Conservation (phyloP, 2,113 vertebrate genomes). For the Zosterops lateralis region DNA sequence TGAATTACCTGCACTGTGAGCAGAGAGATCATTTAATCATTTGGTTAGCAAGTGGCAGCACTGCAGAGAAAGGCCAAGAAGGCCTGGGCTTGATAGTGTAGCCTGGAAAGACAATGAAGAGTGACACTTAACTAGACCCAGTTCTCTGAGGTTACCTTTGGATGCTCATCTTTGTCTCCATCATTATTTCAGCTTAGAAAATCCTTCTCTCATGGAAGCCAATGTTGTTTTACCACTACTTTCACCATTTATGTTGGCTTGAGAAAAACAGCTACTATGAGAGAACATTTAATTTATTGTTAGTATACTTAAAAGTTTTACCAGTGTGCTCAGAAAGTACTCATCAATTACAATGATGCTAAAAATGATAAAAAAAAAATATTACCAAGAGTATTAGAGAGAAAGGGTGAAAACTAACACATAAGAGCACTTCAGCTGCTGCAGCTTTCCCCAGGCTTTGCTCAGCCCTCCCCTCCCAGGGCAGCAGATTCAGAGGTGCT, state of each 20-base stretch:
- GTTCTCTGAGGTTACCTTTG: neutral
- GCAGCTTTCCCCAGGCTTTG: neutral
- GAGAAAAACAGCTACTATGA: neutral
- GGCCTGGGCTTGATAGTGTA: neutral
- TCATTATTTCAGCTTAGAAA: neutral
- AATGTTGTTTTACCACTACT: neutral
- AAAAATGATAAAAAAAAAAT: neutral
- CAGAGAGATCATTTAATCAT: neutral
- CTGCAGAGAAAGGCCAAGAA: neutral
- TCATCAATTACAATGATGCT: neutral
- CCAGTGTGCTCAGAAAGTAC: neutral
- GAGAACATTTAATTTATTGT: conserved; percentile 11
- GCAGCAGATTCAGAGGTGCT: neutral
- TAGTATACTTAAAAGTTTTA: neutral
- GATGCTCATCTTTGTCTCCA: neutral
- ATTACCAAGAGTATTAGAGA: neutral
- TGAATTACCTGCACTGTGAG: neutral
- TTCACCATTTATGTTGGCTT: neutral
- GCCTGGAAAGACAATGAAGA: neutral
- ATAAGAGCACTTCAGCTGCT: neutral
- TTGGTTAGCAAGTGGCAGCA: neutral
- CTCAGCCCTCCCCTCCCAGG: neutral
- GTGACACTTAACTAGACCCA: neutral
- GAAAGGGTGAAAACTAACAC: neutral
- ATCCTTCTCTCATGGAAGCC: neutral